Conservation (phyloP, 2,113 vertebrate species). For the Pelodiscus sinensis region DNA sequence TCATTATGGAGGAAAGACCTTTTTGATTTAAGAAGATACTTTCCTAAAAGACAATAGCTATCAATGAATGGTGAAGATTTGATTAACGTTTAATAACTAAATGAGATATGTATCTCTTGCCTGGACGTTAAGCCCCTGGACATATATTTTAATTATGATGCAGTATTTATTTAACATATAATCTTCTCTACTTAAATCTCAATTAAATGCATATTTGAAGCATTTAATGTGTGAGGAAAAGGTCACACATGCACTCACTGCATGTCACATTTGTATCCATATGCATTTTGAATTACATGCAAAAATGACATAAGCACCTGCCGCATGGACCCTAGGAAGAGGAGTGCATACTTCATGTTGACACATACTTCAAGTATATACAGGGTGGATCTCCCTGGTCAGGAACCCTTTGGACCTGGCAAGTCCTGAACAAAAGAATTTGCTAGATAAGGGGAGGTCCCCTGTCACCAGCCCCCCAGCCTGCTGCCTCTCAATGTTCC, state of each 20-base stretch:
- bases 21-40: background rate
- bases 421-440: no score
- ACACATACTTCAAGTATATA: background rate
- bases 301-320: background rate
- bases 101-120: background rate
- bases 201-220: fast-evolving
- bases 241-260: background rate
- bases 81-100: slow-evolving; percentile 42
- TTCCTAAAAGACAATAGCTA: background rate
- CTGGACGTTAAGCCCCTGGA: background rate
- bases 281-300: background rate
- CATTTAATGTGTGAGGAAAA: background rate
- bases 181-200: background rate
- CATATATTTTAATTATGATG: background rate
- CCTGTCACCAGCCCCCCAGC: no score
- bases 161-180: background rate
- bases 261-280: background rate
- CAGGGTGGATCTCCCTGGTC: no score
- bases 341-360: background rate
- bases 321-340: background rate
- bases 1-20: background rate
- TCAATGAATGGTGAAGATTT: slow-evolving; percentile 52
- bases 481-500: no score
- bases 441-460: no score
- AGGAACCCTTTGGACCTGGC: no score